Percentiles rank a stretch among this genome's conserved stretches.
These are phyloP conservation scores for Aphyosemion australe DNA, from an alignment of 2,113 vertebrate genomes.

Conservation along the genomic window DNA sequence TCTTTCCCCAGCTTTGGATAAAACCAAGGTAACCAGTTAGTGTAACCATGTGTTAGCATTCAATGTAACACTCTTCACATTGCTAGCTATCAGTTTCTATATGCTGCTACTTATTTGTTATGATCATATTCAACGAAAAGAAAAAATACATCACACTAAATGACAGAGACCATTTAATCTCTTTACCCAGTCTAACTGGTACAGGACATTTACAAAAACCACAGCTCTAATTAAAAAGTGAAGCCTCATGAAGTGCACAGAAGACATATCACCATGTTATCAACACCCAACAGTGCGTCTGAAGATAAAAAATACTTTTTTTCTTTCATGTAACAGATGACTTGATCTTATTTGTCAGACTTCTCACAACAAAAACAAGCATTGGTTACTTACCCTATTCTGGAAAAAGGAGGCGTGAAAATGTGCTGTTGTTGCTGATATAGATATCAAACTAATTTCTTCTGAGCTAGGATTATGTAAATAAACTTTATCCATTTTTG, in stretches of 20 bases:
- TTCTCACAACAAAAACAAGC: background rate
- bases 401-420: conserved; percentile 99
- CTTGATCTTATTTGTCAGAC: background rate
- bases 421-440: conserved; percentile 99
- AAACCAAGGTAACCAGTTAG: too few species aligned
- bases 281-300: background rate
- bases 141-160: background rate
- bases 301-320: background rate
- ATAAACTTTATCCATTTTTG: conserved; percentile 99
- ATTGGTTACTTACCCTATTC: conserved; percentile 89
- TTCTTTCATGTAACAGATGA: background rate
- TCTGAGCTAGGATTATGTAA: conserved; percentile 99
- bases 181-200: background rate
- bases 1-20: too few species aligned
- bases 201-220: too few species aligned
- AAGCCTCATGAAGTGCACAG: background rate
- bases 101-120: too few species aligned
- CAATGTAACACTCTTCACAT: too few species aligned
- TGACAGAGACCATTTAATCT: too few species aligned
- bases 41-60: too few species aligned
- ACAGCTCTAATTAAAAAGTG: too few species aligned
- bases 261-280: background rate
- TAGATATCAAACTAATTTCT: conserved; percentile 99
- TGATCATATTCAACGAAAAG: background rate
- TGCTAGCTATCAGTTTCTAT: too few species aligned